These are phyloP conservation scores for Drosophila miranda DNA, from an alignment of 1,140 invertebrate genomes.

Conservation along the genomic window DNA sequence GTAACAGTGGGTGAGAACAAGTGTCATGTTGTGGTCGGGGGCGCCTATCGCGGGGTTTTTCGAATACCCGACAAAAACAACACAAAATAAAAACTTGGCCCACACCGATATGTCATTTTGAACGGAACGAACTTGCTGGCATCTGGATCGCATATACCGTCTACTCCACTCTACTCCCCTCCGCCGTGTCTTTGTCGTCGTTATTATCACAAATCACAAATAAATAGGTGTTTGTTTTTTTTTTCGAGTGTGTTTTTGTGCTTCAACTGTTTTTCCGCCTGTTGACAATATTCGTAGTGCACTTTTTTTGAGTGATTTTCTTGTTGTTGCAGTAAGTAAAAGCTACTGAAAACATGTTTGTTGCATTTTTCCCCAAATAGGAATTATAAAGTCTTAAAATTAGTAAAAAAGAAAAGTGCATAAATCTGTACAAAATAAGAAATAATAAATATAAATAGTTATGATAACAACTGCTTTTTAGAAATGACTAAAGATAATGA, in stretches of 20 bases:
- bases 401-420: too few species aligned
- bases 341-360: too few species aligned
- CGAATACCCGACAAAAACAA: slow-evolving; percentile 3
- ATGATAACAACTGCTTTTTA: too few species aligned
- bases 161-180: neutral
- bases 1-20: too few species aligned
- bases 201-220: slow-evolving; percentile 26
- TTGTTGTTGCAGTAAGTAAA: slow-evolving; percentile 1
- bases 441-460: too few species aligned
- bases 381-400: too few species aligned
- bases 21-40: too few species aligned
- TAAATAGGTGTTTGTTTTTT: slow-evolving; percentile 12
- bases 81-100: slow-evolving; percentile 52
- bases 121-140: slow-evolving; percentile 62
- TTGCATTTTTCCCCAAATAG: neutral
- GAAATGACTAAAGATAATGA: too few species aligned
- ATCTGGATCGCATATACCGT: slow-evolving; percentile 39
- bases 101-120: slow-evolving; percentile 64
- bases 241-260: slow-evolving; percentile 23
- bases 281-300: slow-evolving; percentile 8
- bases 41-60: neutral
- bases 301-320: slow-evolving; percentile 3
- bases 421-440: too few species aligned
- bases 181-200: slow-evolving; percentile 4
- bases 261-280: slow-evolving; percentile 5